Evolutionary conservation across 2,797 vertebrate genomes (phyloP).

Genomic region (Gouania willdenowi): DNA sequence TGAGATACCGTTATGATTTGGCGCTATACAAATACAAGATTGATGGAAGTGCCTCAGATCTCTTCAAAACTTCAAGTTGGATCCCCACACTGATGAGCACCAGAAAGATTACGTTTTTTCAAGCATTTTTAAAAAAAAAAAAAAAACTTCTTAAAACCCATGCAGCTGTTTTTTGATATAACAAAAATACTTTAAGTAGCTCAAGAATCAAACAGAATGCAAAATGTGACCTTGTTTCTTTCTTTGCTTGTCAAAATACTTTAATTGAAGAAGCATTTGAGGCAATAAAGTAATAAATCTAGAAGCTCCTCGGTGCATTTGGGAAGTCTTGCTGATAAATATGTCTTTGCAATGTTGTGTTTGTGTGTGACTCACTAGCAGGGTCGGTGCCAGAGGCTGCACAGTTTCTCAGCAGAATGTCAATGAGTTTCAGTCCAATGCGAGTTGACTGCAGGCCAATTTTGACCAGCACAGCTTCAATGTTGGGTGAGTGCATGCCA

Average conservation of each 20-base stretch:
- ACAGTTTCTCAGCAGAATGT: slow-evolving; percentile 96
- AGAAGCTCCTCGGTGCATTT: neutral
- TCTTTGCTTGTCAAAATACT: neutral
- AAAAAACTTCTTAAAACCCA: too few species aligned
- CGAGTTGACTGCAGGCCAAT: slow-evolving; percentile 96
- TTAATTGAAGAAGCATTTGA: neutral
- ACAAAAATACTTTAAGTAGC: neutral
- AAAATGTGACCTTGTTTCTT: neutral
- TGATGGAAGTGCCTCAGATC: too few species aligned
- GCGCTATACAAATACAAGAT: too few species aligned
- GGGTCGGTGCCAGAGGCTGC: slow-evolving; percentile 95
- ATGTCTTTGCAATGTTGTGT: neutral
- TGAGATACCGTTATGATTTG: too few species aligned
- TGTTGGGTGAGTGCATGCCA: slow-evolving; percentile 99
- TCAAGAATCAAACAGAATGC: neutral
- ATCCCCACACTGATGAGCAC: too few species aligned
- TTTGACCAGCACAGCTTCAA: slow-evolving; percentile 96
- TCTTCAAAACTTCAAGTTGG: too few species aligned
- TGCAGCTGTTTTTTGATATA: too few species aligned
- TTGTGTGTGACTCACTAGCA: slow-evolving; percentile 76
- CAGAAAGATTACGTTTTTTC: too few species aligned
- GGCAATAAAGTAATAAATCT: neutral
- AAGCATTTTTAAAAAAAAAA: too few species aligned
- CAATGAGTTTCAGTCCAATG: slow-evolving; percentile 94
- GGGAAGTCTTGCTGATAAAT: neutral